Evolutionary conservation across 2,113 vertebrate species (phyloP).

Genomic region (Antechinus stuartii): DNA sequence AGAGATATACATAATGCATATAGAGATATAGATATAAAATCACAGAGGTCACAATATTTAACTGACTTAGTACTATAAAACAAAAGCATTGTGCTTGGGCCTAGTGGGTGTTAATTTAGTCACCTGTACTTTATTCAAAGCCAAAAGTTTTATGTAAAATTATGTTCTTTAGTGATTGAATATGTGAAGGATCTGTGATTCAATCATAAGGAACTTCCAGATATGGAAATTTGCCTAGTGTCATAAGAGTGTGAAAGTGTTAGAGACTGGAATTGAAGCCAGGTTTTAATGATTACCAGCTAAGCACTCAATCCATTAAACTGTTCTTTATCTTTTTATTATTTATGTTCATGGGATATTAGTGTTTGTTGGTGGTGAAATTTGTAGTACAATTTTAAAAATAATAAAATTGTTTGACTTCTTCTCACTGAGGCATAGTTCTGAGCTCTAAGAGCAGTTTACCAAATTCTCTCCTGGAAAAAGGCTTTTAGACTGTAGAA

Average conservation of each 20-base stretch:
- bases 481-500: slow-evolving; percentile 4
- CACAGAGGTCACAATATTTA: neutral
- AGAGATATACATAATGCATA: neutral
- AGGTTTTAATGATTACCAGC: neutral
- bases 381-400: neutral
- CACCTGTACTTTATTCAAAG: neutral
- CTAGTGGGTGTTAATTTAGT: neutral
- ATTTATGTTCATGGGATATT: neutral
- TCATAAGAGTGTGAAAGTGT: neutral
- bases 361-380: neutral
- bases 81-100: neutral
- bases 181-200: neutral
- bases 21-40: neutral
- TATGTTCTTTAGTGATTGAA: neutral
- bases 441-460: slow-evolving; percentile 1
- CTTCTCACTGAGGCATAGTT: slow-evolving; percentile 23
- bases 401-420: neutral
- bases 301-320: neutral
- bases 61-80: neutral
- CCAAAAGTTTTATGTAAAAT: neutral
- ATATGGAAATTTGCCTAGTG: neutral
- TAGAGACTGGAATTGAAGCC: neutral
- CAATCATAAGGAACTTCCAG: neutral
- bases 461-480: slow-evolving; percentile 32
- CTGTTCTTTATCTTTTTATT: neutral